Base-by-base conservation (phyloP, 2,888 invertebrate genomes). In the Nysson spinosus region DNA sequence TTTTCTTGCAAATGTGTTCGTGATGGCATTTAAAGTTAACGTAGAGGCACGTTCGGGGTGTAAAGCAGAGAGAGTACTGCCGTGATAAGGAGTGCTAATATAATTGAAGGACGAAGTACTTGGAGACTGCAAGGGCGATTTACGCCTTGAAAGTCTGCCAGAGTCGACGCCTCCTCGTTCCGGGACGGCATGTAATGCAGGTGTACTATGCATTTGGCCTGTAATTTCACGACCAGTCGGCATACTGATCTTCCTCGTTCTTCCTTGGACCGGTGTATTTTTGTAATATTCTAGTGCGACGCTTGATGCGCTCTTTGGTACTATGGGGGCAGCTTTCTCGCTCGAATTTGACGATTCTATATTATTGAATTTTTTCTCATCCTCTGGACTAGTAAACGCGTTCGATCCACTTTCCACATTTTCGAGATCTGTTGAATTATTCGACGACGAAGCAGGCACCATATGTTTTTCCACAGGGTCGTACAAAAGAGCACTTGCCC, bases 31-130 rank as follows among this genome's bases (percentile, higher is more conserved):
- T 0, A 95, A 82, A 9, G 94, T 94, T 67, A 95, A 90, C 42
- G 94, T 94, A 0, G 94, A 94, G 0, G 94, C 93, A 81, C 94
- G 93, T 72, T 93, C 93, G 65, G 94, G 93, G 50, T 88, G 86
- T 67, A 95, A 90, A 0, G 91, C 91, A 0, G 94, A 94, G 0
- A 95, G 78, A 0, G 95, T 95, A 34, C 95, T 95, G 0, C 95
- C 95, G 76, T 95, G 95, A 81, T 94, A 95, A 0, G 95, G 94
- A 0, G 95, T 95, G 40, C 94, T 94, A 83, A 95, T 91, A 80
- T 95, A 96, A 67, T 95, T 93, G 74, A 96, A 95, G 42, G 95
- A 95, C 28, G 95, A 94, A 0, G 93, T 92, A 0, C 94, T 95
- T 0, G 94, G 93, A 20, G 93, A 94, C 0, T 91, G 90, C 79